Evolutionary conservation across 2,888 invertebrate genomes (phyloP), one percentile per base, ranked within the genome.

Genomic region (Molorchus minor): DNA sequence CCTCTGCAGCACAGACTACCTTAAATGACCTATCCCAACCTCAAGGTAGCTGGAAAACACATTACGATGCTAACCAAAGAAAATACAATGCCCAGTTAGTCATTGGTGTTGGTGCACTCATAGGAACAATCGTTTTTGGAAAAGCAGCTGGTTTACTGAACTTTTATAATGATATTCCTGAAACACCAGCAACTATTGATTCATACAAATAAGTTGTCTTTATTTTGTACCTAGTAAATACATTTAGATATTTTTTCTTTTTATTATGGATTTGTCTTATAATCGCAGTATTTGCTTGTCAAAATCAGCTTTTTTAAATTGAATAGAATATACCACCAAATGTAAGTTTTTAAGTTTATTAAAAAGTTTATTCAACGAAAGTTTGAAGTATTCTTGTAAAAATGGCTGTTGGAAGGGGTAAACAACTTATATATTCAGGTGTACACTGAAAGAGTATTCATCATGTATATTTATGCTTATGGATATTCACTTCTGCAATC

Each of bases 11-110:
- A 17, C 62, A 62, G 55, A 64, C 85, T 1, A 86, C 86, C 8
- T 88, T 92, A 87, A 88, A 92, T 71, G 93, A 93, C 76, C 79
- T 93, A 76, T 92, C 92, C 0, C 83, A 88, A 46, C 93, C 94
- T 1, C 81, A 83, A 57, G 93, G 93, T 54, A 88, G 89, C 16
- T 94, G 93, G 93, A 83, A 91, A 76, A 85, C 88, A 51, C 79
- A 85, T 43, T 73, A 92, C 72, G 85, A 87, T 53, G 84, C 86
- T 25, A 84, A 84, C 60, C 90, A 93, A 75, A 81, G 85, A 63
- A 86, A 84, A 72, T 90, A 89, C 83, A 94, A 92, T 72, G 77
- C 84, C 5, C 82, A 86, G 10, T 82, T 94, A 45, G 68, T 83
- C 7, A 71, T 82, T 45, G 92, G 93, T 1, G 44, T 88, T 30